Evolutionary conservation across 2,113 vertebrate genomes (phyloP).

Genomic region (Pteruthius melanotis): DNA sequence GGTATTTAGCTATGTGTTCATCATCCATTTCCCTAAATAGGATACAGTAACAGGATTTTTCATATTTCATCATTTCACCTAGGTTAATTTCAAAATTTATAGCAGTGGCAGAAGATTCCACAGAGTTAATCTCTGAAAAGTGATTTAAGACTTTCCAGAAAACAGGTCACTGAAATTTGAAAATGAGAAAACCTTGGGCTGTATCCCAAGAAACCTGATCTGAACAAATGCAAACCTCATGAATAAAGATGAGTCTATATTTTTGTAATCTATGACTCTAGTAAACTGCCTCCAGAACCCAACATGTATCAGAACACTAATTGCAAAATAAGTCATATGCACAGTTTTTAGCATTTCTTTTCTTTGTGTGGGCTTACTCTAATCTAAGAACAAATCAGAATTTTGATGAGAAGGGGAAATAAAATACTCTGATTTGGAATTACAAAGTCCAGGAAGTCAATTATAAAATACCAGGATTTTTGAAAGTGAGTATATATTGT

Average conservation of each 20-base stretch:
- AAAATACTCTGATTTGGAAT: not conserved
- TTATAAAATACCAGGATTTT: not conserved
- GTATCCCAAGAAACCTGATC: constrained; percentile 40
- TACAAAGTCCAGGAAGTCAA: not conserved
- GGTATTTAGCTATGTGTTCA: not conserved
- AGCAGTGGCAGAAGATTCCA: not conserved
- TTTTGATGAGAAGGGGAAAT: not conserved
- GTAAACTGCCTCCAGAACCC: not conserved
- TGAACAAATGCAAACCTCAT: not conserved
- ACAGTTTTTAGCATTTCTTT: not conserved
- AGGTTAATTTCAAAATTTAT: not conserved
- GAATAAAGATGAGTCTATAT: not conserved
- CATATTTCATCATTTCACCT: not conserved
- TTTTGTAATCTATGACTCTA: not conserved
- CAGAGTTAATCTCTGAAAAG: not conserved
- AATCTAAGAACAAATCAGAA: not conserved
- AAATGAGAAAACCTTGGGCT: constrained; percentile 20
- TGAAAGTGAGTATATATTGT: not conserved
- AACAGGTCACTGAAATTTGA: not conserved
- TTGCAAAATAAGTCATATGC: not conserved
- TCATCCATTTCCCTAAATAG: not conserved
- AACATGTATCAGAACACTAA: not conserved
- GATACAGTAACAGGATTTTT: not conserved
- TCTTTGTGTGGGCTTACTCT: not conserved
- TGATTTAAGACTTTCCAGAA: not conserved